Conservation (phyloP, 2,888 invertebrate species). For the Trilocha varians region DNA sequence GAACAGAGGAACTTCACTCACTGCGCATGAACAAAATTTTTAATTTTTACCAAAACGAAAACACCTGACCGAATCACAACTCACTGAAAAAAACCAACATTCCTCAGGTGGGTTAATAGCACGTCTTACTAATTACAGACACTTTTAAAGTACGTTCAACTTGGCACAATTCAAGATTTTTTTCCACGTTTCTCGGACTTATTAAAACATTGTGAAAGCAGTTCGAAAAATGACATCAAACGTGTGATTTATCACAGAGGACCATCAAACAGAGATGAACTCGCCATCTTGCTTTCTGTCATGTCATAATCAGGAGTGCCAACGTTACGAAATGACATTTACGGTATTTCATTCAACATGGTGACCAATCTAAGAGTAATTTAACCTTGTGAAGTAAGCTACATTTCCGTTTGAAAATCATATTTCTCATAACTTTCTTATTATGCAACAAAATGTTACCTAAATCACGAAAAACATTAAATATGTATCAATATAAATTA, state of each 20-base stretch:
- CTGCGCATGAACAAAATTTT: constrained; percentile 72
- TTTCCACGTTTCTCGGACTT: constrained; percentile 35
- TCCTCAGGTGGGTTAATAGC: constrained; percentile 76
- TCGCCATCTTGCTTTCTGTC: constrained; percentile 72
- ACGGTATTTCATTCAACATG: neutral
- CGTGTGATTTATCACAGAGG: constrained; percentile 58
- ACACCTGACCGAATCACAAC: constrained; percentile 76
- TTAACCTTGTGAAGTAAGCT: neutral
- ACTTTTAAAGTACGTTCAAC: constrained; percentile 36
- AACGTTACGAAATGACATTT: constrained; percentile 33
- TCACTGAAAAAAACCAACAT: constrained; percentile 75
- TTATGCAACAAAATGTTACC: too few relatives aligned
- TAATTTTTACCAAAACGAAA: constrained; percentile 66
- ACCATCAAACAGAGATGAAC: constrained; percentile 68
- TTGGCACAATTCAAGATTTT: constrained; percentile 33
- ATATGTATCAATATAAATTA: too few relatives aligned
- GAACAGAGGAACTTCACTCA: constrained; percentile 66
- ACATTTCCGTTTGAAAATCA: too few relatives aligned
- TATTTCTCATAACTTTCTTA: too few relatives aligned
- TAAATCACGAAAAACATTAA: too few relatives aligned
- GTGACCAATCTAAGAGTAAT: neutral
- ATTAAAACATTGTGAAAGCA: constrained; percentile 47
- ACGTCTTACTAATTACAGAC: constrained; percentile 38
- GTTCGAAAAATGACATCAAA: constrained; percentile 54
- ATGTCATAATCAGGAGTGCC: constrained; percentile 55